phyloP scores from a whole-genome alignment of 2,888 invertebrate species.

The Girardia tigrina region DNA sequence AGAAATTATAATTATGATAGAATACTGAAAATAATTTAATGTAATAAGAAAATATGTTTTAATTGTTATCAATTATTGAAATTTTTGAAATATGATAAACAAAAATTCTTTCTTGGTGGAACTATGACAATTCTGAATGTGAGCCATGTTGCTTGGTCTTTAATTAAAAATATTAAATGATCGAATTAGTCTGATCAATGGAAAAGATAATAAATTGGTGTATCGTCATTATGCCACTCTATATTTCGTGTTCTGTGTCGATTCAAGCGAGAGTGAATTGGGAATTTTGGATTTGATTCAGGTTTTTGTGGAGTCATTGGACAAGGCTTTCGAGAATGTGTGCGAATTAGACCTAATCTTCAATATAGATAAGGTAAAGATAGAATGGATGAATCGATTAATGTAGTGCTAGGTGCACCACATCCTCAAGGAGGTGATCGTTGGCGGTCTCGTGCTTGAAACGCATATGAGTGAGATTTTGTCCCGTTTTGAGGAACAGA shows the following conservation, averaged over 20 bases:
- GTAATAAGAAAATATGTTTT: no score
- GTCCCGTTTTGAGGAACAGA: constrained; percentile 85
- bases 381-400: neutral
- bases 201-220: constrained; percentile 91
- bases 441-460: constrained; percentile 99
- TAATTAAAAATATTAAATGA: neutral
- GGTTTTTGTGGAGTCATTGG: constrained; percentile 85
- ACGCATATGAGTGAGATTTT: constrained; percentile 95
- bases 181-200: constrained; percentile 70
- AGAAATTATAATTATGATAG: no score
- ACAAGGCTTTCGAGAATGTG: constrained; percentile 98
- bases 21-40: no score
- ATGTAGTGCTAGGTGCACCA: constrained; percentile 56
- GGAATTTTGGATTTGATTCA: constrained; percentile 90
- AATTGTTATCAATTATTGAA: no score
- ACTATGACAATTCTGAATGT: no score
- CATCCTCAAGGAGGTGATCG: constrained; percentile 87
- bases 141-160: no score
- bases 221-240: constrained; percentile 86
- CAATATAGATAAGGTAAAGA: constrained; percentile 73
- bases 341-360: constrained; percentile 96
- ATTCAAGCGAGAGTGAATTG: constrained; percentile 92
- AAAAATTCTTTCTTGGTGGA: no score
- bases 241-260: constrained; percentile 97
- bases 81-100: no score